phyloP scores from a whole-genome alignment of 2,797 vertebrate genomes.

The Petrocephalus schoutedeni region DNA sequence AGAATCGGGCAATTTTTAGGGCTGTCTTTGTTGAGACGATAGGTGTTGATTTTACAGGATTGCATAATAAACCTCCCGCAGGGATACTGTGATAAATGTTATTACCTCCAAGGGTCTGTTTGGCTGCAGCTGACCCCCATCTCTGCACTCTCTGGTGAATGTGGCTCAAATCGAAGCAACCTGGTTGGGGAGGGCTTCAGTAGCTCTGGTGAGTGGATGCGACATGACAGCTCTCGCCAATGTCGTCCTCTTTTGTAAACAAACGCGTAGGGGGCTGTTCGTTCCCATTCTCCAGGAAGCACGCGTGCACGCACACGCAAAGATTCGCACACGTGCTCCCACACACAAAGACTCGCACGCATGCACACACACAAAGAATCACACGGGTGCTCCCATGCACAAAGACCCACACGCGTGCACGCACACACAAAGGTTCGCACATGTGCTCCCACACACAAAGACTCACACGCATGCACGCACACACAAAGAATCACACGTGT shows the following conservation, averaged over 20 bases:
- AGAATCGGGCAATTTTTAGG: conserved; percentile 13
- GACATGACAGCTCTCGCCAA: no score
- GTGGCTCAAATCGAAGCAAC: conserved; percentile 2
- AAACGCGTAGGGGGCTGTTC: background rate
- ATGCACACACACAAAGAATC: background rate
- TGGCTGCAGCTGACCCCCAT: background rate
- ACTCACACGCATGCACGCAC: no score
- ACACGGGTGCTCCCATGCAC: background rate
- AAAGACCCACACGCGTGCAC: background rate
- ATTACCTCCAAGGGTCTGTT: background rate
- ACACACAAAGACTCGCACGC: background rate
- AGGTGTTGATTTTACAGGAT: conserved; percentile 21
- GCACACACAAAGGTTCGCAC: no score
- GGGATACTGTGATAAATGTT: conserved; percentile 18
- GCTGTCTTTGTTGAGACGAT: conserved; percentile 12
- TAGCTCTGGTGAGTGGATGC: background rate
- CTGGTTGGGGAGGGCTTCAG: background rate
- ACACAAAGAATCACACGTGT: no score
- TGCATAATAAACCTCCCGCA: background rate
- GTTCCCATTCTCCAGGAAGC: background rate
- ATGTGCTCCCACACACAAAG: no score
- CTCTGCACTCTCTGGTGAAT: background rate
- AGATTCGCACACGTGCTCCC: background rate
- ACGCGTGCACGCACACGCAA: background rate
- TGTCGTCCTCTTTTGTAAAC: background rate